phyloP scores from a whole-genome alignment of 2,113 vertebrate genomes.

The Hemiprocne comata region DNA sequence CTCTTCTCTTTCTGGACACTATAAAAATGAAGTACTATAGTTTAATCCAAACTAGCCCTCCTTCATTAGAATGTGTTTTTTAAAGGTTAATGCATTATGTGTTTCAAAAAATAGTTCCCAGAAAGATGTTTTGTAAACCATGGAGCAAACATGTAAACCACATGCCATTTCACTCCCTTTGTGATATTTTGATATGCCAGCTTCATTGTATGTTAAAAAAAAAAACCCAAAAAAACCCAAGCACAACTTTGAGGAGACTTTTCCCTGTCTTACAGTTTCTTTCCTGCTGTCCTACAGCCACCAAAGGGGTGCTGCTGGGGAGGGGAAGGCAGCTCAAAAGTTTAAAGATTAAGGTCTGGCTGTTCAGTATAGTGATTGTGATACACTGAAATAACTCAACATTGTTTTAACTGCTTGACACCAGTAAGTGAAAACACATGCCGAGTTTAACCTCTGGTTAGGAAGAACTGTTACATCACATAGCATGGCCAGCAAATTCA shows the following conservation, averaged over 20 bases:
- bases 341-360: conserved; percentile 6
- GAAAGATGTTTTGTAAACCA: background rate
- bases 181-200: background rate
- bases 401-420: conserved; percentile 68
- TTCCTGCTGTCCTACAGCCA: background rate
- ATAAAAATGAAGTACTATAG: background rate
- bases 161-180: background rate
- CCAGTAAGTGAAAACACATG: conserved; percentile 73
- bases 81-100: background rate
- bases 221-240: background rate
- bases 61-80: background rate
- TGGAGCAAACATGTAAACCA: background rate
- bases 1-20: background rate
- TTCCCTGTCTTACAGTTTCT: background rate
- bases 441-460: conserved; percentile 22
- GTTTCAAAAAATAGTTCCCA: background rate
- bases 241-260: background rate
- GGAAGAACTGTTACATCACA: conserved; percentile 59
- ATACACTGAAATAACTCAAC: conserved; percentile 48
- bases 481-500: conserved; percentile 4
- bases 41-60: background rate
- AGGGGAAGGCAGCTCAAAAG: background rate
- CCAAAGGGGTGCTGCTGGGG: background rate
- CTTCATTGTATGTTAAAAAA: background rate
- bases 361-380: background rate